A percentile compares a stretch with the other conserved stretches of the same genome.
Conservation (phyloP, 1,140 invertebrate species). For the Apis florea region DNA sequence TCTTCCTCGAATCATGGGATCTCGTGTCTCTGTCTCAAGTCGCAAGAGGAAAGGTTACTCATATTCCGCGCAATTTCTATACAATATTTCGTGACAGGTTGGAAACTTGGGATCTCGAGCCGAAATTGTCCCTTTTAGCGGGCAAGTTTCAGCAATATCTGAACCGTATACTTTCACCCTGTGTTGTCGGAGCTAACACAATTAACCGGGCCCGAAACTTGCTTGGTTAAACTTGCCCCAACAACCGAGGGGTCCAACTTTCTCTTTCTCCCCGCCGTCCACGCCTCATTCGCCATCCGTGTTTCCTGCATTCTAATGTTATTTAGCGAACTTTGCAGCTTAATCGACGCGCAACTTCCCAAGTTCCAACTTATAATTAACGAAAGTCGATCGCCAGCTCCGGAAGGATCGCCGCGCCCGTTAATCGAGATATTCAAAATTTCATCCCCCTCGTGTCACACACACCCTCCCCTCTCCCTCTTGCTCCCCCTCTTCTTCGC, state of each 20-base stretch:
- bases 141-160: neutral
- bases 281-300: neutral
- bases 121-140: neutral
- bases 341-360: slow-evolving; percentile 5
- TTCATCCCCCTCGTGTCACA: neutral
- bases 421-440: neutral
- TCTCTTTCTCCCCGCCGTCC: neutral
- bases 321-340: neutral
- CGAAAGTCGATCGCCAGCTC: neutral
- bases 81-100: neutral
- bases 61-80: too few species aligned
- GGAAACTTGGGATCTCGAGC: neutral
- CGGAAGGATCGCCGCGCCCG: too few species aligned
- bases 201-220: slow-evolving; percentile 1
- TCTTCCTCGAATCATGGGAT: too few species aligned
- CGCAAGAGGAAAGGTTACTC: too few species aligned
- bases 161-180: neutral
- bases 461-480: too few species aligned
- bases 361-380: slow-evolving; percentile 6
- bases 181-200: slow-evolving; percentile 8
- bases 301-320: slow-evolving; percentile 23
- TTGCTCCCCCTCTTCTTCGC: too few species aligned
- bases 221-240: neutral
- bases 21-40: too few species aligned
- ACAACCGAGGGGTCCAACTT: neutral